Evolutionary conservation across 1,140 invertebrate species (phyloP), one percentile per base, ranked within the genome.

Genomic region (Bombus terrestris): DNA sequence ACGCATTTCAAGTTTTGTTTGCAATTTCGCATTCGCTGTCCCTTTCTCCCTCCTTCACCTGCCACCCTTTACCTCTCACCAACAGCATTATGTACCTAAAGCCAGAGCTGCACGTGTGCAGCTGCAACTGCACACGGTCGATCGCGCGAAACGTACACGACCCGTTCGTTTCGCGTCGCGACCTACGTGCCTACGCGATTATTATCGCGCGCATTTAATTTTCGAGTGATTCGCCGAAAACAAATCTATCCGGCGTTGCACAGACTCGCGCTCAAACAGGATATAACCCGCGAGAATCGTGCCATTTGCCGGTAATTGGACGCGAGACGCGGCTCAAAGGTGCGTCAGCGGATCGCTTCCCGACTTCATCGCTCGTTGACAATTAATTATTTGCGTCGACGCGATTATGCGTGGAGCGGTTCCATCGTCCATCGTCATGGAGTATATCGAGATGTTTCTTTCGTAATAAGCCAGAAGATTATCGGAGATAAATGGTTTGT

Each of bases 1-100:
- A 83, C 64, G 81, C 75, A 75, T 90, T 88, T 89, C 85, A 80
- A 90, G 75, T 91, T 89, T 91, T 86, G 85, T 85, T 87, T 79
- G 85, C 76, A 89, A 91, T 92, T 92, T 91, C 86, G 53, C 66
- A 66, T 32, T 12, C 73, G 3, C 73, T 37, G 35, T n/a, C 18
- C 66, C 1, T 1, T 2, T 0, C 22, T n/a, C 3, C 37, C 22
- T 15, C 3, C 4, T 18, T 15, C 71, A 6, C 25, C 37, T 13
- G 25, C 6, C 32, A 28, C 8, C 37, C 32, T 3, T 22, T 69
- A 9, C 2, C 35, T 22, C 18, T 13, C 25, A 15, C 39, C 25
- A 15, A 13, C 39, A 3, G 22, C 25, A 41, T 39, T 68, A 68
- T 68, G 2, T 39, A 9, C 39, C 69, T 41, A 41, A 15, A 28